Evolutionary conservation across 2,113 vertebrate genomes (phyloP).

Genomic region (Chionis minor): DNA sequence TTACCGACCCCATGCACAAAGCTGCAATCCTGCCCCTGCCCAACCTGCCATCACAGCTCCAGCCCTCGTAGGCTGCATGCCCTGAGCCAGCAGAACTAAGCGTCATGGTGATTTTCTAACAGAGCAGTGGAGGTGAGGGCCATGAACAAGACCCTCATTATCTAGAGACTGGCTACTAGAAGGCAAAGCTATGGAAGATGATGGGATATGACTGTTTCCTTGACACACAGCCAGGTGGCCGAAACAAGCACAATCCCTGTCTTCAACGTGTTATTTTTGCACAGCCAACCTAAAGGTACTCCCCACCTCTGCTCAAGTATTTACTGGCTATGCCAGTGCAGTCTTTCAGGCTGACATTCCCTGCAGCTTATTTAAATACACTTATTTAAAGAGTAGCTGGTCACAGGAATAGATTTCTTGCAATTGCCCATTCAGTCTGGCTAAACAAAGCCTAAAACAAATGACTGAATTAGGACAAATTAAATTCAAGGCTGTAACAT

Average conservation of each 20-base stretch:
- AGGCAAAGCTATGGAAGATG: neutral
- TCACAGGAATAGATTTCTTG: neutral
- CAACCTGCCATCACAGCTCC: fast-evolving
- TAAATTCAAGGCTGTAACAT: neutral
- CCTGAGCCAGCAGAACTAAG: neutral
- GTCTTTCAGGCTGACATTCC: neutral
- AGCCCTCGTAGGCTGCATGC: neutral
- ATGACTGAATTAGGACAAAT: neutral
- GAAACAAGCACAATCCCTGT: neutral
- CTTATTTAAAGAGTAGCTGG: neutral
- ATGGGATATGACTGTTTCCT: neutral
- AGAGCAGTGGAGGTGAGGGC: neutral
- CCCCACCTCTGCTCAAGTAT: neutral
- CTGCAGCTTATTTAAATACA: neutral
- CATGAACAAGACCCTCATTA: neutral
- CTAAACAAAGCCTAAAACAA: neutral
- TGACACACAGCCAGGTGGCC: neutral
- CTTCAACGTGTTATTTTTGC: fast-evolving
- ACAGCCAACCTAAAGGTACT: neutral
- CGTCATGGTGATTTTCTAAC: neutral
- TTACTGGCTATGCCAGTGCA: neutral
- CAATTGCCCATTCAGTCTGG: neutral
- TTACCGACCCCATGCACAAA: neutral
- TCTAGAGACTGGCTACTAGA: neutral
- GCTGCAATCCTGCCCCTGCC: neutral